These are phyloP conservation scores for Clarias macrocephalus DNA, from an alignment of 2,113 vertebrate genomes.

Conservation along the genomic window DNA sequence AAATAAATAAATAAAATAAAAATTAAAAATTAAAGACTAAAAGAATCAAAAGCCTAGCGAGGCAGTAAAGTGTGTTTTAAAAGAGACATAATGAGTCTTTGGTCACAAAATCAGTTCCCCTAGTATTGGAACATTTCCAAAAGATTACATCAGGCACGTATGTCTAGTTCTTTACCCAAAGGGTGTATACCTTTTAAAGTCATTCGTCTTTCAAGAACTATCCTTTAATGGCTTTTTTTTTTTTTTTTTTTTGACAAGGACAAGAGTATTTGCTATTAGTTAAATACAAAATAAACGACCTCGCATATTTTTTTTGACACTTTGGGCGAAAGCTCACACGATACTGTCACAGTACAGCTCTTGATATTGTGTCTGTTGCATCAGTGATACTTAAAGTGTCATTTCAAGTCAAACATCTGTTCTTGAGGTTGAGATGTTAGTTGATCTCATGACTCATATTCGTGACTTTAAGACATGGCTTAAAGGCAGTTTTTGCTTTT, in stretches of 20 bases:
- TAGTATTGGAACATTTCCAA: neutral
- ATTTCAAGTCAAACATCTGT: neutral
- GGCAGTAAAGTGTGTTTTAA: neutral
- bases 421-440: no score
- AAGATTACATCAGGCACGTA: neutral
- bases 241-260: neutral
- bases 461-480: no score
- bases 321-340: neutral
- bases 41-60: neutral
- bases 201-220: neutral
- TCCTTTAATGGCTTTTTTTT: neutral
- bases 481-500: no score
- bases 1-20: no score
- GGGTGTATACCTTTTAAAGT: neutral
- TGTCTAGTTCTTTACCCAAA: neutral
- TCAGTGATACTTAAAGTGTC: neutral
- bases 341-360: neutral
- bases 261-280: neutral
- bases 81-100: neutral
- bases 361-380: neutral
- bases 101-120: no score
- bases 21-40: no score
- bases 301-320: neutral
- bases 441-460: no score
- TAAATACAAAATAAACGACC: slow-evolving; percentile 3